Base-by-base conservation (phyloP, 2,113 vertebrate species). In the Speoplatyrhinus poulsoni region DNA sequence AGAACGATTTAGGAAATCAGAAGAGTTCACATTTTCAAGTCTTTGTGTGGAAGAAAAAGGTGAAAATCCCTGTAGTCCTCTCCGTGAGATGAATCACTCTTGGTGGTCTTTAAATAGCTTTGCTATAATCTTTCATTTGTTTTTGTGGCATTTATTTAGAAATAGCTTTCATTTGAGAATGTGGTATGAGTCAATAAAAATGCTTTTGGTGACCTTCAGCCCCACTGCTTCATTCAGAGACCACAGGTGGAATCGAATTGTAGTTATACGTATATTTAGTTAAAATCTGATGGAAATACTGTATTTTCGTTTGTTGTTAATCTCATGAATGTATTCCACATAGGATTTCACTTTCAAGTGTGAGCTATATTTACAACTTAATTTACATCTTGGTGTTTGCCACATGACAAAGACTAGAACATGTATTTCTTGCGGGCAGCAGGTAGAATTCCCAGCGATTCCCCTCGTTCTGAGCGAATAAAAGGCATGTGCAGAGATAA, bases 371-470 rank as follows among this genome's bases (percentile, higher is more conserved):
- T 57, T 33, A 58, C 26, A 57, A 32, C 55, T 5, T 32, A 11
- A 58, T 32, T 26, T 10, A 58, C 26, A 57, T 17, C 17, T 32
- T 57, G 17, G 50, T 63, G 36, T 32, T 16, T 41, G 47, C 7
- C 50, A 61, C 12, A 75, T 33, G 33, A 69, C 67, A 64, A 58
- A 62, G 3, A 26, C 52, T 69, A 41, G 26, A 55, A 17, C 65
- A 57, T 65, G 62, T 56, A 32, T 81, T 75, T 68, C 36, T 54
- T 67, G 48, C 65, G 60, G 71, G 50, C 54, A 70, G 60, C 66
- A 59, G 71, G 79, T 63, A 36, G 76, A 82, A 69, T 86, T 79
- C 76, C 85, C 72, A 79, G 76, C 78, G 69, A 84, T 83, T 87
- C 65, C 76, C 70, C 11, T 19, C 36, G 76, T 78, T 86, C 70